Evolutionary conservation across 2,888 invertebrate genomes (phyloP), one percentile per base, ranked within the genome.

Genomic region (Stenchaetothrips biformis): DNA sequence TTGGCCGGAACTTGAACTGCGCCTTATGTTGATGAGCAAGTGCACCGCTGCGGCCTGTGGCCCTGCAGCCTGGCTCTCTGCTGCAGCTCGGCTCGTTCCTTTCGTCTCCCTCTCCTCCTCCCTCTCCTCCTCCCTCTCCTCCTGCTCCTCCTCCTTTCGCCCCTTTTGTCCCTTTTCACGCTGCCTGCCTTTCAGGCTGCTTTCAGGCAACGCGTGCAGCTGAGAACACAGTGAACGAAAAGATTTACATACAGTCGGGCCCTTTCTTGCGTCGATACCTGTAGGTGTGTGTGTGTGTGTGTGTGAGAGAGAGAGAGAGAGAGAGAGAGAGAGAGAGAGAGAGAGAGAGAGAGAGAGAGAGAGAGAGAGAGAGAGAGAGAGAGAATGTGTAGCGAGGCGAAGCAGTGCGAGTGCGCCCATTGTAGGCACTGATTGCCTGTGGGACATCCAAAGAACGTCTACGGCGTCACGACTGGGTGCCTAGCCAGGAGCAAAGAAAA

Each of bases 181-280:
- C 21, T 67, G 9, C 21, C 67, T 67, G n/a, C 21, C 67, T 67
- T 67, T 67, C 67, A 67, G 67, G 53, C 67, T 21, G n/a, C 62
- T 18, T 7, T 16, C 13, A 53, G 16, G 53, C 53, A 53, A 53
- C 53, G 53, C n/a, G 9, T 67, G 67, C 67, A 9, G 67, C 67
- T 67, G 67, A 67, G 67, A 9, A 67, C n/a, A 18, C n/a, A 7
- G 67, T 21, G n/a, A 67, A 18, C 21, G 67, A 21, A 18, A 21
- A 67, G n/a, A 67, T 67, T 67, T 67, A 18, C 67, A 67, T 67
- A 67, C 67, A 67, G 67, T 67, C n/a, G 53, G 13, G 13, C 53
- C 53, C 13, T 53, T 53, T 53, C 13, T 9, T 53, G 13, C 53
- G 37, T 37, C 37, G 37, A 37, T 37, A 37, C 37, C 37, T 37